Evolutionary conservation across 2,113 vertebrate genomes (phyloP), one percentile per base, ranked within the genome.

Genomic region (Thamnophis sirtalis): DNA sequence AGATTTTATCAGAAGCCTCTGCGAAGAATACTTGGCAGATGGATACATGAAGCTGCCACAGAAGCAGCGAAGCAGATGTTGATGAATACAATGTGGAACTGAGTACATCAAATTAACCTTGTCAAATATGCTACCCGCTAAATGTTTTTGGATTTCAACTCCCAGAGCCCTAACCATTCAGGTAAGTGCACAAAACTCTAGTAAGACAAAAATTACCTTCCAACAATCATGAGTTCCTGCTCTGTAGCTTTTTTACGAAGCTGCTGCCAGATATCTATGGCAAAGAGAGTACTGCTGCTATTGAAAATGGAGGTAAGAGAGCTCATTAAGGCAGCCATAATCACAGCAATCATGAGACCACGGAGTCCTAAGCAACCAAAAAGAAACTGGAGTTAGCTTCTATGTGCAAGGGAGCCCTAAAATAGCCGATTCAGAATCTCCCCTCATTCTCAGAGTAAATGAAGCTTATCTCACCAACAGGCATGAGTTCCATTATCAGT

Each of bases 281-380:
- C 98, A 1, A 99, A 99, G 89, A 99, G 97, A 1, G 98, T 99
- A 96, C 98, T 98, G 96, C 99, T 99, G 96, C 99, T 99, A 95
- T 99, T 99, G 96, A 99, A 99, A 95, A 99, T 98, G 63, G 99
- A 99, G 85, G 99, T 99, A 95, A 99, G 98, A 21, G 99, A 99
- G 15, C 99, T 99, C 99, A 99, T 99, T 94, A 99, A 97, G 48
- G 99, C 98, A 0, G 99, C 99, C 97, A 99, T 97, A 95, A 99
- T 98, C 91, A 99, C 99, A 0, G 99, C 99, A 2, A 99, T 97
- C 99, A 99, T 99, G 95, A 99, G 96, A 88, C 99, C 99, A 49
- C 98, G 98, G 19, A 99, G 96, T 91, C 99, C 99, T 99, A 95
- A 0, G 89, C 63, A 91, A 38, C 19, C 50, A 53, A 43, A 87